A percentile compares a stretch with the other conserved stretches of the same genome.
These are phyloP conservation scores for Phlogophora meticulosa DNA, from an alignment of 2,888 invertebrate genomes.

Conservation along the genomic window DNA sequence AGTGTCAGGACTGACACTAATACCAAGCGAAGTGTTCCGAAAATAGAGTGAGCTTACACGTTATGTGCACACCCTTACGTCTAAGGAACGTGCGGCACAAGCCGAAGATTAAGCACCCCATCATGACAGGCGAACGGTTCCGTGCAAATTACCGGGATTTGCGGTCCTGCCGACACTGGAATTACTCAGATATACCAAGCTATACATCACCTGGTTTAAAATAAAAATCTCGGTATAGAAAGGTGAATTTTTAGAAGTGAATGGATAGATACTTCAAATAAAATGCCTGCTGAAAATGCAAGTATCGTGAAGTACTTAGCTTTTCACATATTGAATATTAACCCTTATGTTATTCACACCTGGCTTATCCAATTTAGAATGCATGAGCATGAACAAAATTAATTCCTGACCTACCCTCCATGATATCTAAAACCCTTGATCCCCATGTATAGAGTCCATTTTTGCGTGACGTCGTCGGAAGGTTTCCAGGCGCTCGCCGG, in stretches of 20 bases:
- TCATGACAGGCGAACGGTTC: slow-evolving; percentile 64
- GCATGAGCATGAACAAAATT: slow-evolving; percentile 32
- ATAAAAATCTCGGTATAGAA: slow-evolving; percentile 18
- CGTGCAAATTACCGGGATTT: slow-evolving; percentile 70
- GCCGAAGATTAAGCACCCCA: slow-evolving; percentile 64
- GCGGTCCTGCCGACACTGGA: slow-evolving; percentile 57
- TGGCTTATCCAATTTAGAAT: slow-evolving; percentile 46
- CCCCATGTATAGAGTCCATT: slow-evolving; percentile 66
- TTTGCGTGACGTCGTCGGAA: slow-evolving; percentile 67
- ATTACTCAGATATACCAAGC: slow-evolving; percentile 52
- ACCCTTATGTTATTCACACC: slow-evolving; percentile 45
- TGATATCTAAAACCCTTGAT: slow-evolving; percentile 45
- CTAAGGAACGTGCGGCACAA: slow-evolving; percentile 44
- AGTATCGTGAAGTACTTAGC: slow-evolving; percentile 7
- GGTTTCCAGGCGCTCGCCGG: slow-evolving; percentile 74
- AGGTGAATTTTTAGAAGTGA: not conserved
- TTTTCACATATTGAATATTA: slow-evolving; percentile 41
- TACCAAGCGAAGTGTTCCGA: slow-evolving; percentile 38
- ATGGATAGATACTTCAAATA: slow-evolving; percentile 6
- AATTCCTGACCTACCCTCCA: slow-evolving; percentile 32
- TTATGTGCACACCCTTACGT: slow-evolving; percentile 54
- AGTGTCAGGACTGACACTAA: slow-evolving; percentile 49
- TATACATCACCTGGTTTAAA: slow-evolving; percentile 38
- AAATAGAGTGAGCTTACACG: slow-evolving; percentile 52
- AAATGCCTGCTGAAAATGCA: slow-evolving; percentile 16